These are phyloP conservation scores for Eptesicus fuscus DNA, from an alignment of 2,113 vertebrate species.

Conservation along the genomic window DNA sequence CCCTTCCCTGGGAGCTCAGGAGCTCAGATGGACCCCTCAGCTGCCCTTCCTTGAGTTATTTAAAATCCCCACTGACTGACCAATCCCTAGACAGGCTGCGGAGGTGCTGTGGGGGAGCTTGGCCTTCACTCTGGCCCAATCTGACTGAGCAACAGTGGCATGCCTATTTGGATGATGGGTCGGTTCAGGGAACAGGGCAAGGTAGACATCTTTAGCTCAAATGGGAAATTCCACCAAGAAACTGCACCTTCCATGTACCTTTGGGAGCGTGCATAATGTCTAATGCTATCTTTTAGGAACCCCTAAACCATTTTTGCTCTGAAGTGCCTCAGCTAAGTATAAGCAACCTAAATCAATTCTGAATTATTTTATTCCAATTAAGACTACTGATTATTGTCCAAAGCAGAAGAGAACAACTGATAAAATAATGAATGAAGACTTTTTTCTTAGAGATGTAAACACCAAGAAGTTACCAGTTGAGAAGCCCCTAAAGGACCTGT, in stretches of 20 bases:
- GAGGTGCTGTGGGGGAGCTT: not conserved
- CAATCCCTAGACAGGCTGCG: not conserved
- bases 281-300: not conserved
- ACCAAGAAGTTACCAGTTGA: not conserved
- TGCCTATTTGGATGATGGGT: not conserved
- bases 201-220: not conserved
- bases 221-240: not conserved
- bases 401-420: not conserved
- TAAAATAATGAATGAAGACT: not conserved
- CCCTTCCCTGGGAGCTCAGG: not conserved
- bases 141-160: not conserved
- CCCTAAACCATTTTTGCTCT: not conserved
- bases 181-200: not conserved
- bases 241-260: not conserved
- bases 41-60: not conserved
- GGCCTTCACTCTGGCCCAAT: not conserved
- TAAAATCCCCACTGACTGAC: not conserved
- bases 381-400: not conserved
- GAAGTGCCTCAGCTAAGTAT: not conserved
- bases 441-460: not conserved
- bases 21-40: not conserved
- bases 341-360: not conserved
- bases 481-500: not conserved
- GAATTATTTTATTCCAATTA: constrained; percentile 6
- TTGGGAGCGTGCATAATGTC: not conserved